Evolutionary conservation across 2,888 invertebrate species (phyloP).

Genomic region (Pogonocherus hispidulus): DNA sequence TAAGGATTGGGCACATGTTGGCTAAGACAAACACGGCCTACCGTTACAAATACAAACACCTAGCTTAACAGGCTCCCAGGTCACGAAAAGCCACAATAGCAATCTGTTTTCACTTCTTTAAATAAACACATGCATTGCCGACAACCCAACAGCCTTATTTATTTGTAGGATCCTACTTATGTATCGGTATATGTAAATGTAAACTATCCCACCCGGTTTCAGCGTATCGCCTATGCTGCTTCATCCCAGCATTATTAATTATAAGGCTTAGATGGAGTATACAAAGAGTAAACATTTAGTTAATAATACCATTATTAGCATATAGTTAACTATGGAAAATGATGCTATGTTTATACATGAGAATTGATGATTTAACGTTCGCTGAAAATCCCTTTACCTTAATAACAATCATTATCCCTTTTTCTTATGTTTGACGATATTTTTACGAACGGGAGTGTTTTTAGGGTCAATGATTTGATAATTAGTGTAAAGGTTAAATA

Average conservation of each 20-base stretch:
- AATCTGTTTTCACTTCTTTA: slow-evolving; percentile 57
- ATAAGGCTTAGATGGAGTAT: slow-evolving; percentile 30
- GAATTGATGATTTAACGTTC: slow-evolving; percentile 3
- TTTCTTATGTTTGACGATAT: slow-evolving; percentile 1
- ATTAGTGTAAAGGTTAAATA: no score
- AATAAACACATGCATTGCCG: slow-evolving; percentile 46
- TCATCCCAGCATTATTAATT: slow-evolving; percentile 39
- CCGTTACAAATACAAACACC: slow-evolving; percentile 64
- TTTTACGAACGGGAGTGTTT: no score
- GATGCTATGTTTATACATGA: not conserved
- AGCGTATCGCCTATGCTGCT: slow-evolving; percentile 39
- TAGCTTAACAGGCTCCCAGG: slow-evolving; percentile 59
- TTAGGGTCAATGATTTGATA: no score
- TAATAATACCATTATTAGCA: slow-evolving; percentile 17
- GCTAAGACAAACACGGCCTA: slow-evolving; percentile 59
- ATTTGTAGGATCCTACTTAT: slow-evolving; percentile 37
- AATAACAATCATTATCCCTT: slow-evolving; percentile 29
- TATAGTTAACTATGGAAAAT: slow-evolving; percentile 6
- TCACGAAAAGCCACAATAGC: slow-evolving; percentile 60
- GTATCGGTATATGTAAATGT: slow-evolving; percentile 41
- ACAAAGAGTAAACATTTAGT: slow-evolving; percentile 26
- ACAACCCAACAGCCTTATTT: slow-evolving; percentile 36
- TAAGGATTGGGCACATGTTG: slow-evolving; percentile 62
- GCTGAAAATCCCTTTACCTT: slow-evolving; percentile 21
- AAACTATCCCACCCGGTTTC: slow-evolving; percentile 39